Conservation (phyloP, 2,888 invertebrate species). For the Tinea semifulvella region DNA sequence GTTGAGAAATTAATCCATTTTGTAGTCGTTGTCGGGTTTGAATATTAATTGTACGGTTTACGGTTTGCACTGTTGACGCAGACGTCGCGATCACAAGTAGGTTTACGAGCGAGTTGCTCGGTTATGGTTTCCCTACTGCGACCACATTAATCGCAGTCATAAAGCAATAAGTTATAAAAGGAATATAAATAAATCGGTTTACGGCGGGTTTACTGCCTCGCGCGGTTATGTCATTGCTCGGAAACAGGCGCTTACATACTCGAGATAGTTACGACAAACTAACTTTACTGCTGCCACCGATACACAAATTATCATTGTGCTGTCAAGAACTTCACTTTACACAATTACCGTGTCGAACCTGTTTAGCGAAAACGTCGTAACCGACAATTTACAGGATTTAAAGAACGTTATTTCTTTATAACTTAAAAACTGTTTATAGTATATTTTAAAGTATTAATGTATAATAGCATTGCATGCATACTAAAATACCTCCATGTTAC, state of each 20-base stretch:
- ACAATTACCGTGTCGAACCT: too few species aligned
- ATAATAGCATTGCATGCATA: too few species aligned
- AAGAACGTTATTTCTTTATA: too few species aligned
- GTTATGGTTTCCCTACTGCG: slow-evolving; percentile 34
- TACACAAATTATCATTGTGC: not conserved
- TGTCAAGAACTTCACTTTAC: not conserved
- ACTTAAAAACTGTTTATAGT: too few species aligned
- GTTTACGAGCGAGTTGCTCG: slow-evolving; percentile 19
- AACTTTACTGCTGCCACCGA: not conserved
- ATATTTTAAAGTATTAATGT: too few species aligned
- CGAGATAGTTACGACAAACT: not conserved
- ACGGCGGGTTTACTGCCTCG: slow-evolving; percentile 44
- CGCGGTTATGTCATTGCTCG: slow-evolving; percentile 43
- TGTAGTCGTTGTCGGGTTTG: not conserved
- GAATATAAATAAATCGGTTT: slow-evolving; percentile 51
- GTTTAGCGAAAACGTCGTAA: too few species aligned
- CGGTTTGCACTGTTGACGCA: slow-evolving; percentile 2
- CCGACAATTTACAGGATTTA: too few species aligned
- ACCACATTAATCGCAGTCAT: slow-evolving; percentile 44
- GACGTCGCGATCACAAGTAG: slow-evolving; percentile 14
- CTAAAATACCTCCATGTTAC: too few species aligned
- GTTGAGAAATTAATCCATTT: not conserved
- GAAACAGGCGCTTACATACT: slow-evolving; percentile 23
- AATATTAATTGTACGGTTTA: slow-evolving; percentile 8
- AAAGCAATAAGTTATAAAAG: slow-evolving; percentile 50